These are phyloP conservation scores for Diplodus sargus DNA, from an alignment of 2,797 vertebrate genomes.

Conservation along the genomic window DNA sequence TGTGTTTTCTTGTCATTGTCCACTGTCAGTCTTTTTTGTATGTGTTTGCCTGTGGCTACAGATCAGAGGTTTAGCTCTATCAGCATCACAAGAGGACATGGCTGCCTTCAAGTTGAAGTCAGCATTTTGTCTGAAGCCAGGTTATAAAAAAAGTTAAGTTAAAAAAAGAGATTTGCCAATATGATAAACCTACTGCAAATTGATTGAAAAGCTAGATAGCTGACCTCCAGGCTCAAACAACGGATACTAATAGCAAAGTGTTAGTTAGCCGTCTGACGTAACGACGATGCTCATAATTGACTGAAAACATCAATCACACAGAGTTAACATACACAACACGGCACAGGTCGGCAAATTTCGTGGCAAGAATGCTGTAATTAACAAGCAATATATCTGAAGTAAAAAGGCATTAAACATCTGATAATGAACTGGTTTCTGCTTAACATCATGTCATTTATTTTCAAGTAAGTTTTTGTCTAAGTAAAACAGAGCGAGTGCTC, in stretches of 20 bases:
- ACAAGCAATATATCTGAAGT: too few relatives aligned
- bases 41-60: slow-evolving; percentile 49
- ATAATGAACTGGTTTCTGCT: too few relatives aligned
- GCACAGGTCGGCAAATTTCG: too few relatives aligned
- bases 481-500: too few relatives aligned
- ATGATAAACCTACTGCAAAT: neutral
- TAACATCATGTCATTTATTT: too few relatives aligned
- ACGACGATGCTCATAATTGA: neutral
- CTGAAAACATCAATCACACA: neutral
- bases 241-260: neutral
- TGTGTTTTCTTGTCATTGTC: slow-evolving; percentile 70
- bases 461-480: too few relatives aligned
- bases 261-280: neutral
- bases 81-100: slow-evolving; percentile 12
- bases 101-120: neutral
- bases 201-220: neutral
- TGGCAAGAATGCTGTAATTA: too few relatives aligned
- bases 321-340: too few relatives aligned
- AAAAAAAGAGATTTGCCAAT: neutral
- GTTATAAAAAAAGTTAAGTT: neutral
- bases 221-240: neutral
- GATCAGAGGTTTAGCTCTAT: slow-evolving; percentile 11
- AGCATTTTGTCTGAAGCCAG: neutral
- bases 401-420: too few relatives aligned
- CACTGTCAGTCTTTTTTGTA: slow-evolving; percentile 61